phyloP scores from a whole-genome alignment of 2,888 invertebrate genomes.

The Auanema freiburgensis region DNA sequence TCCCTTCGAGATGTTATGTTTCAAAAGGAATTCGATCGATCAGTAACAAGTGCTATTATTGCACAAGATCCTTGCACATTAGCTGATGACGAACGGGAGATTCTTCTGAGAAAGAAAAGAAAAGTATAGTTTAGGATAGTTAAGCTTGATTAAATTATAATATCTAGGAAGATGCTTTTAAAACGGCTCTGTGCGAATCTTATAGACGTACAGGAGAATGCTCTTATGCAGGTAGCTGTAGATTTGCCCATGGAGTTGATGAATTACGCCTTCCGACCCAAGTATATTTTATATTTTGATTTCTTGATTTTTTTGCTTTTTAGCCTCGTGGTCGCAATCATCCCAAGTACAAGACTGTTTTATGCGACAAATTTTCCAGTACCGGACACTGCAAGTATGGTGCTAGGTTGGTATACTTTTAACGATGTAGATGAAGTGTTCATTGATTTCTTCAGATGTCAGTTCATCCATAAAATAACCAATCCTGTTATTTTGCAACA shows the following conservation, averaged over 20 bases:
- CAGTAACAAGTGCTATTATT: constrained; percentile 75
- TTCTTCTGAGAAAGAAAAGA: constrained; percentile 32
- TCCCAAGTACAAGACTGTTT: constrained; percentile 51
- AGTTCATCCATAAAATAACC: constrained; percentile 48
- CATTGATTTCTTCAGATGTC: constrained; percentile 26
- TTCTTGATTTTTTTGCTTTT: constrained; percentile 1
- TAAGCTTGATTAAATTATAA: constrained; percentile 2
- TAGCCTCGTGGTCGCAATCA: constrained; percentile 49
- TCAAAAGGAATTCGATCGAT: neutral
- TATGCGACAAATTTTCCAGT: constrained; percentile 49
- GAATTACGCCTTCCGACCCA: constrained; percentile 52
- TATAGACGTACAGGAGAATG: constrained; percentile 47
- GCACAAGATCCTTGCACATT: constrained; percentile 29
- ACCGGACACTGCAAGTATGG: constrained; percentile 47
- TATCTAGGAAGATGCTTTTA: constrained; percentile 56
- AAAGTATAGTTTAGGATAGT: constrained; percentile 17
- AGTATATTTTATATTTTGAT: constrained; percentile 12
- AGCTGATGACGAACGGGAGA: constrained; percentile 41
- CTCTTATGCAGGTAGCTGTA: constrained; percentile 53
- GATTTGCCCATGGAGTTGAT: constrained; percentile 60
- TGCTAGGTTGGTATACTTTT: constrained; percentile 19
- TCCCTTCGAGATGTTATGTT: neutral
- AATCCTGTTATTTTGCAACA: constrained; percentile 11
- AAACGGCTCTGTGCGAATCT: constrained; percentile 63
- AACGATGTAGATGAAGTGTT: too few relatives aligned